Evolutionary conservation across 2,888 invertebrate species (phyloP).

Genomic region (Cataglyphis livida): DNA sequence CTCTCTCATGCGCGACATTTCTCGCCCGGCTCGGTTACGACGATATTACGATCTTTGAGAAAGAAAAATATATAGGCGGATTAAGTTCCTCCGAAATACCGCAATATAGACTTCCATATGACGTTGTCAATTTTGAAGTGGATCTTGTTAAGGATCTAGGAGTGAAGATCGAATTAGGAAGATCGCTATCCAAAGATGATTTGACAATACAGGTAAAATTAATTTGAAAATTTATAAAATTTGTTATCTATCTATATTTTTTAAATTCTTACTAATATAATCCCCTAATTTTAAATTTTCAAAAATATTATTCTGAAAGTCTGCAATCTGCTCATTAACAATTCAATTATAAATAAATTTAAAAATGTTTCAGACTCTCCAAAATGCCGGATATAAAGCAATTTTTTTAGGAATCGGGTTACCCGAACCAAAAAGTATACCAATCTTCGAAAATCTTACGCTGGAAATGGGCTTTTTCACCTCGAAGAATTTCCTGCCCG

Average conservation of each 20-base stretch:
- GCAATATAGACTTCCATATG: constrained; percentile 97
- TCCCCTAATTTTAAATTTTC: not conserved
- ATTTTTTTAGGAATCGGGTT: constrained; percentile 96
- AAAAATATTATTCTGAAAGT: not conserved
- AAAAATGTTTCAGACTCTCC: constrained; percentile 84
- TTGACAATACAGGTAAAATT: constrained; percentile 89
- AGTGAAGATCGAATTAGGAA: constrained; percentile 93
- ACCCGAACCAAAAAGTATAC: constrained; percentile 94
- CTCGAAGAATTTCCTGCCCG: constrained; percentile 96
- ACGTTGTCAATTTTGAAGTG: constrained; percentile 97
- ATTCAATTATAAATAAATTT: not conserved
- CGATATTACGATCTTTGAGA: constrained; percentile 97
- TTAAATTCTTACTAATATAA: not conserved
- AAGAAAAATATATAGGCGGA: constrained; percentile 94
- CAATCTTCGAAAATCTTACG: constrained; percentile 92
- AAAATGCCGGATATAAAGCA: constrained; percentile 90
- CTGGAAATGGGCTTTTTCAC: constrained; percentile 96
- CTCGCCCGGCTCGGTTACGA: constrained; percentile 97
- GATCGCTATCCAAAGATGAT: constrained; percentile 90
- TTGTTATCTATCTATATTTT: not conserved
- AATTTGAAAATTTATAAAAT: not conserved
- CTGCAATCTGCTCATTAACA: not conserved
- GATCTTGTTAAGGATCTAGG: constrained; percentile 96
- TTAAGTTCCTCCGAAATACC: constrained; percentile 98
- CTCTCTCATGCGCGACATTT: constrained; percentile 98